Evolutionary conservation across 2,797 vertebrate species (phyloP).

Genomic region (Aythya fuligula): DNA sequence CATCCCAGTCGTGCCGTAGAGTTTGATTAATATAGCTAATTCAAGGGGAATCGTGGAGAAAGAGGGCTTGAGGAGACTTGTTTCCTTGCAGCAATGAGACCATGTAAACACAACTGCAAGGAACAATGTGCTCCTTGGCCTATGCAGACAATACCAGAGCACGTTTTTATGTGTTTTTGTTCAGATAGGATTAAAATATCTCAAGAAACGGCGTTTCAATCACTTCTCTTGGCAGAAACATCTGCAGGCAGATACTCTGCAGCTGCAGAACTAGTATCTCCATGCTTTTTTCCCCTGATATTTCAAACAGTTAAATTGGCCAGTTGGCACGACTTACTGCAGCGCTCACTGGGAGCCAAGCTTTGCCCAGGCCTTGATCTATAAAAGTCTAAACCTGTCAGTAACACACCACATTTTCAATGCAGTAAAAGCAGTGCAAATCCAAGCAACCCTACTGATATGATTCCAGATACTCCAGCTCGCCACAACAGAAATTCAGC

Average conservation of each 20-base stretch:
- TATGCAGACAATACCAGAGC: constrained; percentile 30
- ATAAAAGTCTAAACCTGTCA: constrained; percentile 33
- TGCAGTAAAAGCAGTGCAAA: neutral
- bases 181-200: constrained; percentile 67
- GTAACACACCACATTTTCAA: neutral
- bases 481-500: neutral
- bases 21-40: constrained; percentile 16
- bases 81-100: neutral
- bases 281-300: neutral
- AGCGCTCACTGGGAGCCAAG: neutral
- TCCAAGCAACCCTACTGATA: neutral
- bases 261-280: constrained; percentile 55
- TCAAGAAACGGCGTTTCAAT: constrained; percentile 13
- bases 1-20: neutral
- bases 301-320: constrained; percentile 34
- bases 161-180: constrained; percentile 56
- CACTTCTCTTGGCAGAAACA: constrained; percentile 46
- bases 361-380: constrained; percentile 18
- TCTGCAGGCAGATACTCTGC: constrained; percentile 18
- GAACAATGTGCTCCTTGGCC: constrained; percentile 56
- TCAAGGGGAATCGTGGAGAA: neutral
- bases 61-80: constrained; percentile 56
- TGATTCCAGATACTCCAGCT: neutral
- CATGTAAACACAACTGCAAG: constrained; percentile 39
- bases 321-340: constrained; percentile 11